Percentiles rank a stretch among this genome's conserved stretches.
Evolutionary conservation across 2,888 invertebrate species (phyloP).

Genomic region (Abrostola tripartita): DNA sequence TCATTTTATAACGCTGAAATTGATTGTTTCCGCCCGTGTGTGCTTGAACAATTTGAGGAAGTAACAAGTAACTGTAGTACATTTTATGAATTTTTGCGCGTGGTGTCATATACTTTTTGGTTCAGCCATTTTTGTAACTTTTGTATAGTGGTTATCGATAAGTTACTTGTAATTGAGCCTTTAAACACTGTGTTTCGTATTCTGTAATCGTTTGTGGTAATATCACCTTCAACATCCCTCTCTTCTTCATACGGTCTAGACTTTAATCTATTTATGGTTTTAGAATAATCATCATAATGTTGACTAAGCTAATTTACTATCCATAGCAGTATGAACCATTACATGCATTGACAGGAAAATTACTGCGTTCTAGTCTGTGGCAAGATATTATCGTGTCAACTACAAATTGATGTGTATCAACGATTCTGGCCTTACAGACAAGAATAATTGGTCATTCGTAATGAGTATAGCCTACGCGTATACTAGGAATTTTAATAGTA

Average conservation of each 20-base stretch:
- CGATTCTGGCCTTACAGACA: background rate
- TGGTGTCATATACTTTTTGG: too few relatives aligned
- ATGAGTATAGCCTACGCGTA: background rate
- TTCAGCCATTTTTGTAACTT: too few relatives aligned
- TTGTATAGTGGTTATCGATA: too few relatives aligned
- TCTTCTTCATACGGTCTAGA: too few relatives aligned
- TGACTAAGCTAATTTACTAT: background rate
- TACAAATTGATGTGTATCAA: conserved; percentile 9
- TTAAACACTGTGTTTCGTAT: too few relatives aligned
- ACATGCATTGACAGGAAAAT: conserved; percentile 27
- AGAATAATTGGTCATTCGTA: background rate
- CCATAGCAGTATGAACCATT: conserved; percentile 18
- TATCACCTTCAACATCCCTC: too few relatives aligned
- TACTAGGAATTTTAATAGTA: too few relatives aligned
- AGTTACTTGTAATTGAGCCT: too few relatives aligned
- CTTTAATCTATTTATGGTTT: too few relatives aligned
- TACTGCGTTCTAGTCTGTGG: conserved; percentile 8
- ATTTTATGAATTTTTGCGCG: background rate
- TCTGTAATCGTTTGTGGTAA: too few relatives aligned
- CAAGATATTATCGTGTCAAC: conserved; percentile 26
- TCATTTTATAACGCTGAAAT: conserved; percentile 6
- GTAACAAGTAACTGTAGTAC: background rate
- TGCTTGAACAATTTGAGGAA: background rate
- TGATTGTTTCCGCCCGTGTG: background rate
- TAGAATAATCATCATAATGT: background rate